Evolutionary conservation across 2,797 vertebrate species (phyloP).

Genomic region (Eulemur albifrons): DNA sequence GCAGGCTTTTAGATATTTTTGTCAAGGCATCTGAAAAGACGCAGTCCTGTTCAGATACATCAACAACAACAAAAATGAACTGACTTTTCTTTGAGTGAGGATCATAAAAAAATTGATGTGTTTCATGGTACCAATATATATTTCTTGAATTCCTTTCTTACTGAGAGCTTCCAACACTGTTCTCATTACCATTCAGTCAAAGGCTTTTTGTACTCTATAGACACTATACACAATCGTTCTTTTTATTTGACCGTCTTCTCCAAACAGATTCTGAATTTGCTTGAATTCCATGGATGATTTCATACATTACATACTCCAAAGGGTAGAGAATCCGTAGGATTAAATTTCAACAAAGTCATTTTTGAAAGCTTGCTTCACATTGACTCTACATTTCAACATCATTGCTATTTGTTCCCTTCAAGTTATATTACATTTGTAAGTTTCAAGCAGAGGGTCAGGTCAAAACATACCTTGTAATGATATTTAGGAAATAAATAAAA

Average conservation of each 20-base stretch:
- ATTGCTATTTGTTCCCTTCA: slow-evolving; percentile 64
- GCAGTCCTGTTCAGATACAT: background rate
- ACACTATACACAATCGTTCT: slow-evolving; percentile 83
- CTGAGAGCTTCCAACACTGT: slow-evolving; percentile 80
- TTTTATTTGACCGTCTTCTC: slow-evolving; percentile 85
- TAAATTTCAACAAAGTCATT: slow-evolving; percentile 80
- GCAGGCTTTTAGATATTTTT: background rate
- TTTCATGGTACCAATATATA: slow-evolving; percentile 77
- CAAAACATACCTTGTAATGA: slow-evolving; percentile 13
- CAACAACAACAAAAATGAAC: slow-evolving; percentile 7
- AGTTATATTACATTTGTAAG: slow-evolving; percentile 66
- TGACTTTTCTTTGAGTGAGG: slow-evolving; percentile 24
- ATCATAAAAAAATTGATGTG: slow-evolving; percentile 52
- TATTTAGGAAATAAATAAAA: slow-evolving; percentile 35
- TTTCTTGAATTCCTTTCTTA: slow-evolving; percentile 80
- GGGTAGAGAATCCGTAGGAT: slow-evolving; percentile 82
- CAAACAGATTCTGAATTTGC: slow-evolving; percentile 84
- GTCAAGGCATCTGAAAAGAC: slow-evolving; percentile 44
- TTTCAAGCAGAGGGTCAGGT: slow-evolving; percentile 19
- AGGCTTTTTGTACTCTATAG: slow-evolving; percentile 84
- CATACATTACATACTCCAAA: slow-evolving; percentile 82
- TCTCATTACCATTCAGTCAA: slow-evolving; percentile 85
- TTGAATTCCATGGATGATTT: slow-evolving; percentile 86
- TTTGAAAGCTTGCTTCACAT: slow-evolving; percentile 66
- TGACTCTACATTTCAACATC: slow-evolving; percentile 70